phyloP scores from a whole-genome alignment of 1,140 invertebrate genomes.

The Carposina sasakii region DNA sequence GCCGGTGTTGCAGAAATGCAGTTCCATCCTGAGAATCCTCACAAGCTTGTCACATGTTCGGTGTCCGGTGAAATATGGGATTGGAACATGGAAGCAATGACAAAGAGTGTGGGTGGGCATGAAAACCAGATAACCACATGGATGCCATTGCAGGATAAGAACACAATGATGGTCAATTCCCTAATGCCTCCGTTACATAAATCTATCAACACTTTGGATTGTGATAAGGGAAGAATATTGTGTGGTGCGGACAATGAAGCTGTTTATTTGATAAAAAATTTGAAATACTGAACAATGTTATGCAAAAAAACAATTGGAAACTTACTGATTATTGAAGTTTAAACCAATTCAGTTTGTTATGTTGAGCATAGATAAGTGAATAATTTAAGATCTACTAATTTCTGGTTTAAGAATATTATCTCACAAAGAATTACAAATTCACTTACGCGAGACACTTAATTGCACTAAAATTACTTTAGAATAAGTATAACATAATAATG shows the following conservation, averaged over 20 bases:
- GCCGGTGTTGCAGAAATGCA: constrained; percentile 85
- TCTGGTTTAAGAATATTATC: no score
- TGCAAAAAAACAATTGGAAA: no score
- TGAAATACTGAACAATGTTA: constrained; percentile 60
- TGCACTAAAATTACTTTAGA: neutral
- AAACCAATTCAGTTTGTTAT: no score
- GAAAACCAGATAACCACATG: constrained; percentile 76
- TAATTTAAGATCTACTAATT: no score
- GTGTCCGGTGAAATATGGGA: constrained; percentile 88
- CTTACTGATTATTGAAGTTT: no score
- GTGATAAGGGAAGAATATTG: constrained; percentile 79
- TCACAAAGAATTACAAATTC: no score
- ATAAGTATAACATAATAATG: constrained; percentile 14
- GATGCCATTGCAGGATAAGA: constrained; percentile 77
- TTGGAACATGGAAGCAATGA: constrained; percentile 78
- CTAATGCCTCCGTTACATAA: constrained; percentile 81
- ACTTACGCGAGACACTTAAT: no score
- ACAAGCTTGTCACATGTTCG: constrained; percentile 87
- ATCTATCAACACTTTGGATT: constrained; percentile 85
- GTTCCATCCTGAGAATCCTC: constrained; percentile 87
- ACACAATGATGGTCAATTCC: constrained; percentile 80
- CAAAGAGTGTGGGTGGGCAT: constrained; percentile 51
- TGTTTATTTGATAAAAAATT: constrained; percentile 81
- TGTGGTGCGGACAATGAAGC: constrained; percentile 90
- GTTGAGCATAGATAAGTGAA: no score